Evolutionary conservation across 92 coral and sea anemone species (phyloP).

Genomic region (Chrysogorgia sp.): DNA sequence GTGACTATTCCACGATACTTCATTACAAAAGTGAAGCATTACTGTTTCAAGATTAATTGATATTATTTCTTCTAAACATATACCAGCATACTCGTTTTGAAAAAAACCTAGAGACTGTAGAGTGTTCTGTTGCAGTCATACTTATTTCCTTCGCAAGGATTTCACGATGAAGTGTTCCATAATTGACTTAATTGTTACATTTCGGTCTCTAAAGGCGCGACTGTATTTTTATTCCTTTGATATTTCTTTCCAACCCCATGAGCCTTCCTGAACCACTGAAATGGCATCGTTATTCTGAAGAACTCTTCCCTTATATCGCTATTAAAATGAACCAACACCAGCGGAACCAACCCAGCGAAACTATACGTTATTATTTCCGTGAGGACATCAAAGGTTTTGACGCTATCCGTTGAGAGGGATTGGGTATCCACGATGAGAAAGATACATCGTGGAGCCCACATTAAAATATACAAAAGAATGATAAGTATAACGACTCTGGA

Average conservation of each 20-base stretch:
- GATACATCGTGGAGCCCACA: constrained; percentile 44
- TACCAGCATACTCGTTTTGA: too few species aligned
- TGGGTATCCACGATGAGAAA: constrained; percentile 25
- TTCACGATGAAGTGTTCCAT: not conserved
- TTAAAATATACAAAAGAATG: constrained; percentile 27
- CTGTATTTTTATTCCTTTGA: constrained; percentile 12
- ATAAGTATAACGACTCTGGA: constrained; percentile 39
- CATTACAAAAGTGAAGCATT: too few species aligned
- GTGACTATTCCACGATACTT: too few species aligned
- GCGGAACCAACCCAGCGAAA: constrained; percentile 37
- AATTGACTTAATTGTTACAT: not conserved
- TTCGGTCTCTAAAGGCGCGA: constrained; percentile 18
- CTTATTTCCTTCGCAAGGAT: not conserved
- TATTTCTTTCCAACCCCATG: constrained; percentile 45
- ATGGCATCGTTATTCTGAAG: constrained; percentile 43
- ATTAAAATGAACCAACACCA: constrained; percentile 38
- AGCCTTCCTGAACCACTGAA: constrained; percentile 30
- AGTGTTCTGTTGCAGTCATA: not conserved
- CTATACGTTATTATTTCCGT: constrained; percentile 37
- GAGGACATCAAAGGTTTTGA: constrained; percentile 35
- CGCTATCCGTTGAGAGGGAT: constrained; percentile 13
- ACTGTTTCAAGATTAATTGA: too few species aligned
- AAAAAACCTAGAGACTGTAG: too few species aligned
- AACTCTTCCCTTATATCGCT: constrained; percentile 41
- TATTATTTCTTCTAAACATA: too few species aligned